A percentile compares a stretch with the other conserved stretches of the same genome.
Conservation (phyloP, 2,113 vertebrate genomes). For the Origma solitaria region DNA sequence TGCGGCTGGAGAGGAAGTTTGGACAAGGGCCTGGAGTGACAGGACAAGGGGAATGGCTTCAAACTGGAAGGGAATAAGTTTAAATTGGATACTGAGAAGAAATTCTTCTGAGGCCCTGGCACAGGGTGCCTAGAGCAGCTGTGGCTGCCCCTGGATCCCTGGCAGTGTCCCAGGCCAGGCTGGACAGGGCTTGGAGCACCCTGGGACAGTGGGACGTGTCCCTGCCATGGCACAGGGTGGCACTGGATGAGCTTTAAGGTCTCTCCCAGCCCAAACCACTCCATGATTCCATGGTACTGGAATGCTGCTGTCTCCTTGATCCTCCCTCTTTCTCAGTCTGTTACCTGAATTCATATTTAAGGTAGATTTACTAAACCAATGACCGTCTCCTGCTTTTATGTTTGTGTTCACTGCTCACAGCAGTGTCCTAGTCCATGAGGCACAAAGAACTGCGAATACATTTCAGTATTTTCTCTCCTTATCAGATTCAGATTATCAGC, state of each 20-base stretch:
- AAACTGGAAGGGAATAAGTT: neutral
- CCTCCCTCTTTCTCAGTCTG: neutral
- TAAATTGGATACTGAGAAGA: neutral
- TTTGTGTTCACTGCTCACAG: neutral
- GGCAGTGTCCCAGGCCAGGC: rapidly evolving
- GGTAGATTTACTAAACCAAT: neutral
- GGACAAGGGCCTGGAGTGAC: neutral
- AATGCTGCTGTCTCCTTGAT: neutral
- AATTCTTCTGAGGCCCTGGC: neutral
- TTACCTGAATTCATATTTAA: neutral
- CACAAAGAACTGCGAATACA: neutral
- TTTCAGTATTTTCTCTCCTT: neutral
- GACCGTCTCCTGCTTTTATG: neutral
- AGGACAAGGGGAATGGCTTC: neutral
- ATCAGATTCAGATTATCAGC: neutral
- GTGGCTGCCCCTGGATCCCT: neutral
- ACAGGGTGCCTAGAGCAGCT: neutral
- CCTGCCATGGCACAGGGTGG: neutral
- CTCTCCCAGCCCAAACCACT: neutral
- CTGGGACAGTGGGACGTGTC: neutral
- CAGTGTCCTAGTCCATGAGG: neutral
- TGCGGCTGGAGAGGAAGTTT: neutral
- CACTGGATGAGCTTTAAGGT: neutral
- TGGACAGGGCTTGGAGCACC: rapidly evolving
- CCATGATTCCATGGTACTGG: neutral